Evolutionary conservation across 2,888 invertebrate genomes (phyloP).

Genomic region (Mystacides longicornis): DNA sequence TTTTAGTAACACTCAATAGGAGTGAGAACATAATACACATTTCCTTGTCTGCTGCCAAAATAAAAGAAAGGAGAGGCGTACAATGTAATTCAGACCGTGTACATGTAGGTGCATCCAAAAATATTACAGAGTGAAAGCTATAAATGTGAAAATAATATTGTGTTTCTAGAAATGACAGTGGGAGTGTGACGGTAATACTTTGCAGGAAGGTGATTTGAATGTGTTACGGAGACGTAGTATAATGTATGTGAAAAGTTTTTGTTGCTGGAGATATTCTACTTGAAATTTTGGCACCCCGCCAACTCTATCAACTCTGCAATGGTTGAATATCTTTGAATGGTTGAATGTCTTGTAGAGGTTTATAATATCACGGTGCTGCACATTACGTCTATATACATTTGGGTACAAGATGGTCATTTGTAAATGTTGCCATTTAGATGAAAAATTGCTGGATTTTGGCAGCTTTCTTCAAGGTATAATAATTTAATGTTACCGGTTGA

Average conservation of each 20-base stretch:
- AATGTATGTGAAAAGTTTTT: conserved; percentile 4
- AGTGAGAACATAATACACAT: too few species aligned
- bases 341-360: background rate
- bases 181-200: background rate
- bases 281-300: background rate
- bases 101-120: too few species aligned
- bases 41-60: background rate
- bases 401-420: conserved; percentile 2
- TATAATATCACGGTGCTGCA: background rate
- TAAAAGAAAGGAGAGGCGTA: background rate
- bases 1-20: too few species aligned
- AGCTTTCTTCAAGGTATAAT: background rate
- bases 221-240: background rate
- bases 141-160: background rate
- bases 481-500: too few species aligned
- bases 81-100: background rate
- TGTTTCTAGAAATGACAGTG: background rate
- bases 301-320: conserved; percentile 1
- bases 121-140: background rate
- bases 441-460: conserved; percentile 1
- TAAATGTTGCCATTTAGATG: background rate
- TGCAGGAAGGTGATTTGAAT: background rate
- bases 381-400: background rate
- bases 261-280: conserved; percentile 1
- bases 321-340: background rate